phyloP scores from a whole-genome alignment of 1,140 invertebrate genomes.

The Bombyx mori region DNA sequence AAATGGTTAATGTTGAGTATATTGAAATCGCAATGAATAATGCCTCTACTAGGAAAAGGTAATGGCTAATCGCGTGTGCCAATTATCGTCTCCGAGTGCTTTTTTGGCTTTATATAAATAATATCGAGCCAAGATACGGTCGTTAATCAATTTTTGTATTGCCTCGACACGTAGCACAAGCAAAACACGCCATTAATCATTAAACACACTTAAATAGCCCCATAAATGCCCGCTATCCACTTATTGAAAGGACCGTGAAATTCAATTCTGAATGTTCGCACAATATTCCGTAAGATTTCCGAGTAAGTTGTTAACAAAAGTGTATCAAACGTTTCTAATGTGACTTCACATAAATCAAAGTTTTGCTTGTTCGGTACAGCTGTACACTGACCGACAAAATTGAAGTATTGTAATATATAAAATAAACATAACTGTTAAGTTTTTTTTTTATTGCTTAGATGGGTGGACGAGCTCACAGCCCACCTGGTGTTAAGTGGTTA shows the following conservation, averaged over 20 bases:
- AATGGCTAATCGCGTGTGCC: too few species aligned
- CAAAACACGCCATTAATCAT: constrained; percentile 49
- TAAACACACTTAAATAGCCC: constrained; percentile 38
- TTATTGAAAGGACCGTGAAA: constrained; percentile 42
- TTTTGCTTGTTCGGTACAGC: background rate
- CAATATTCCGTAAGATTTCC: constrained; percentile 24
- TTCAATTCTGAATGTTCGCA: constrained; percentile 38
- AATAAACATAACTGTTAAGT: too few species aligned
- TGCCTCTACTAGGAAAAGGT: too few species aligned
- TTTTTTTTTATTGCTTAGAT: too few species aligned
- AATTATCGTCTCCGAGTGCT: too few species aligned
- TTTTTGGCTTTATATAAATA: too few species aligned
- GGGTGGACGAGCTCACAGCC: too few species aligned
- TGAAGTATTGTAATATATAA: too few species aligned
- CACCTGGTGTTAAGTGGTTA: too few species aligned
- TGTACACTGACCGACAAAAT: too few species aligned
- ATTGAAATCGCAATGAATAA: too few species aligned
- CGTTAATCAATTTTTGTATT: constrained; percentile 17
- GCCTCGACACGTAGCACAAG: constrained; percentile 10
- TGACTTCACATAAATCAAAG: constrained; percentile 1
- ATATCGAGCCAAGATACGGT: background rate
- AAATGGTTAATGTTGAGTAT: background rate
- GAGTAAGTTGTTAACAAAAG: constrained; percentile 7
- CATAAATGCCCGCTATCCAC: constrained; percentile 60
- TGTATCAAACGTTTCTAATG: background rate